These are phyloP conservation scores for Xiphophorus hellerii DNA, from an alignment of 2,113 vertebrate species.

Conservation along the genomic window DNA sequence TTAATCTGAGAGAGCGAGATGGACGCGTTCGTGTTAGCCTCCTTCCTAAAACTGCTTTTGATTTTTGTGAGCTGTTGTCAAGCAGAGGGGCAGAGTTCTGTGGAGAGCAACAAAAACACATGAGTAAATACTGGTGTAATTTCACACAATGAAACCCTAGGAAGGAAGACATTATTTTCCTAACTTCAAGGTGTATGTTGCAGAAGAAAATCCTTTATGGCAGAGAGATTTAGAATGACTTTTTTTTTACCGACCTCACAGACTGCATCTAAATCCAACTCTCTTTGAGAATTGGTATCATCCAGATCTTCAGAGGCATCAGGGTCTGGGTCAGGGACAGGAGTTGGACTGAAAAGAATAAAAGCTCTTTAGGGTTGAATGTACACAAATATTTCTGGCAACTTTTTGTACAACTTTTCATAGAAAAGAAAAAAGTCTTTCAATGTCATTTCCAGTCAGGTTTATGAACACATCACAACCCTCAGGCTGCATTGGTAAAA, in stretches of 20 bases:
- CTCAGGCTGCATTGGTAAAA: no score
- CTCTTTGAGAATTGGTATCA: neutral
- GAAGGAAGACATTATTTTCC: neutral
- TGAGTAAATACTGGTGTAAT: neutral
- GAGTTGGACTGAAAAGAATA: conserved; percentile 37
- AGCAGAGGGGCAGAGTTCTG: conserved; percentile 84
- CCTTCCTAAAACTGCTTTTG: conserved; percentile 84
- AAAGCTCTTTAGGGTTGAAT: neutral
- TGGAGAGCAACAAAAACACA: conserved; percentile 24
- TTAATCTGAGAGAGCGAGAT: conserved; percentile 70
- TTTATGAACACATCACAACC: no score
- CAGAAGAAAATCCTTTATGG: neutral
- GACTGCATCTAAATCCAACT: conserved; percentile 39
- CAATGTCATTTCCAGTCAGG: neutral
- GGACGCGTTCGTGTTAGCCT: conserved; percentile 75
- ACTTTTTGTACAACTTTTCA: neutral
- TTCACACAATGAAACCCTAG: neutral
- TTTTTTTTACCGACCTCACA: conserved; percentile 59
- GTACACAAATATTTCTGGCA: neutral
- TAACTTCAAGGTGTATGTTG: neutral
- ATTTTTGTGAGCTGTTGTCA: conserved; percentile 85
- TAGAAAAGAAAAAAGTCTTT: no score
- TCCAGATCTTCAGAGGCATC: conserved; percentile 35
- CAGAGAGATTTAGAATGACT: neutral
- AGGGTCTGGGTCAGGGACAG: conserved; percentile 18